These are phyloP conservation scores for Girardia tigrina DNA, from an alignment of 2,888 invertebrate genomes.

Conservation along the genomic window DNA sequence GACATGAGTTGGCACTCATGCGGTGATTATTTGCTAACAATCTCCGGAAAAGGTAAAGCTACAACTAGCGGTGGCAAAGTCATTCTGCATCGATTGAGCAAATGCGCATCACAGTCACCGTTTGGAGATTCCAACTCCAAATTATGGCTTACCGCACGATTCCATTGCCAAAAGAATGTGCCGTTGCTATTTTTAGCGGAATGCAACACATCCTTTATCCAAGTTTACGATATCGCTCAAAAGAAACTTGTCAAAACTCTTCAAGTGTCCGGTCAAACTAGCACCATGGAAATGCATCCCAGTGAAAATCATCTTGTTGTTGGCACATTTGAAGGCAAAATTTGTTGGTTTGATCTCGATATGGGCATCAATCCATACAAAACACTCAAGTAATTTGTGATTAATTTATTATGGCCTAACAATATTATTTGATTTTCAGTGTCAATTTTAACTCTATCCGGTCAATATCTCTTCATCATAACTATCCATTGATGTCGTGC, in stretches of 20 bases:
- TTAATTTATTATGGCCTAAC: neutral
- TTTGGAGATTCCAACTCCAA: neutral
- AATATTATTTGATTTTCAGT: neutral
- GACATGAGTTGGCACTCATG: neutral
- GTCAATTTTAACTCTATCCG: neutral
- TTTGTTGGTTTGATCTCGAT: constrained; percentile 18
- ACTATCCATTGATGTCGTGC: neutral
- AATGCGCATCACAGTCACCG: neutral
- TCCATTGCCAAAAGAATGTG: neutral
- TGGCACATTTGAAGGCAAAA: neutral
- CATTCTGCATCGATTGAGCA: neutral
- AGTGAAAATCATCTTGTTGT: neutral
- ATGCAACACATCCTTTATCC: neutral
- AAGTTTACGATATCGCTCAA: neutral
- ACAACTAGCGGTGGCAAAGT: neutral
- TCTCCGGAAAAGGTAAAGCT: neutral
- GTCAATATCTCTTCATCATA: neutral
- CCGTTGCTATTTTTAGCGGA: neutral
- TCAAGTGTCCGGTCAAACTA: neutral
- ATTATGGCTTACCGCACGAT: neutral
- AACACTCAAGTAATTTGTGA: neutral
- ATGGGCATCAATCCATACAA: neutral
- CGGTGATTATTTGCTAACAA: neutral
- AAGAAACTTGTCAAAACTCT: neutral
- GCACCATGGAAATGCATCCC: neutral